Conservation (phyloP, 2,888 invertebrate genomes). For the Cerastis leucographa region DNA sequence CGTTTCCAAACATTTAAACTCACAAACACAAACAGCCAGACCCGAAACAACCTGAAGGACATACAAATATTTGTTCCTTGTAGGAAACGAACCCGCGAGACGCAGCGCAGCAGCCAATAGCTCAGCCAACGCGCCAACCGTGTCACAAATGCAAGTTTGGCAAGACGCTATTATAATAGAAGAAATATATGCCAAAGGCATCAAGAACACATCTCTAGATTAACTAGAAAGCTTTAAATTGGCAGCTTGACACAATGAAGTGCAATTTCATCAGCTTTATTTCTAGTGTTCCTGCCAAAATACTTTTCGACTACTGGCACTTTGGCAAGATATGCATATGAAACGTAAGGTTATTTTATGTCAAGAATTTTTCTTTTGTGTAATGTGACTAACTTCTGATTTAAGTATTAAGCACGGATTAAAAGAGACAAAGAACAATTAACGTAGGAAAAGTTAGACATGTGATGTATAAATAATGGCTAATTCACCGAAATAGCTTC, state of each 20-base stretch:
- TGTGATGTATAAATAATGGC: constrained; percentile 33
- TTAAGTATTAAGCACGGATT: background rate
- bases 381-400: background rate
- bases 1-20: too few relatives aligned
- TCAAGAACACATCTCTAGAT: background rate
- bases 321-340: constrained; percentile 46
- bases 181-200: background rate
- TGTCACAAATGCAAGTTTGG: background rate
- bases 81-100: too few relatives aligned
- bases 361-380: background rate
- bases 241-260: constrained; percentile 33
- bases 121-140: too few relatives aligned
- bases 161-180: too few relatives aligned
- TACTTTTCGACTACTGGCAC: constrained; percentile 10
- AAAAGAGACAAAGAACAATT: constrained; percentile 45
- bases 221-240: constrained; percentile 16
- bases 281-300: constrained; percentile 38
- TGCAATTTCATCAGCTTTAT: constrained; percentile 24
- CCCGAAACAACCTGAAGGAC: too few relatives aligned
- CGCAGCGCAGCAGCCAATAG: too few relatives aligned
- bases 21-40: too few relatives aligned
- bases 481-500: constrained; percentile 29
- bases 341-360: constrained; percentile 2
- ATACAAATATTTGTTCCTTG: too few relatives aligned
- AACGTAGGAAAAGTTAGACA: constrained; percentile 32